These are phyloP conservation scores for Amphimedon queenslandica DNA, from an alignment of 37 sponge, comb jelly and placozoan species.

Conservation along the genomic window DNA sequence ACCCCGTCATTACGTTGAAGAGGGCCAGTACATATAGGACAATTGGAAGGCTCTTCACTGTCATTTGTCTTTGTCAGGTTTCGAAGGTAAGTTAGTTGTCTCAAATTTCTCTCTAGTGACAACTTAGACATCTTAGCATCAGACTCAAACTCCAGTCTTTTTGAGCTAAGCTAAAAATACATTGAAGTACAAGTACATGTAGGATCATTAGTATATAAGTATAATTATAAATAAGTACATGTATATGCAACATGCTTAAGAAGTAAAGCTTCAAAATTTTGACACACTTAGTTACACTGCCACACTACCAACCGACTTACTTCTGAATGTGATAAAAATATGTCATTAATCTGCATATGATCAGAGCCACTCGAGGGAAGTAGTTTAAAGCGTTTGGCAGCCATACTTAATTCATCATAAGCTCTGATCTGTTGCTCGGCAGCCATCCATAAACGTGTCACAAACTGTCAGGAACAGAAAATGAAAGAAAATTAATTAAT, in stretches of 20 bases:
- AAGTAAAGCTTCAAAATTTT: too few relatives aligned
- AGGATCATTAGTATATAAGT: too few relatives aligned
- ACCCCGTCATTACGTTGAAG: neutral
- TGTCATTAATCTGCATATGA: too few relatives aligned
- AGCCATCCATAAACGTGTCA: conserved; percentile 60
- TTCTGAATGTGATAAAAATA: too few relatives aligned
- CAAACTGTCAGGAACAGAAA: neutral
- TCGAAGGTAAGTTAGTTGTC: conserved; percentile 67
- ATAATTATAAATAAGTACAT: too few relatives aligned
- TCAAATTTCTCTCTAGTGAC: conserved; percentile 48
- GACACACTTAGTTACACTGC: too few relatives aligned
- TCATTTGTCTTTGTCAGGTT: conserved; percentile 47
- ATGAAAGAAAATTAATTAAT: neutral
- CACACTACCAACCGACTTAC: too few relatives aligned
- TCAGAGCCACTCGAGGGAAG: too few relatives aligned
- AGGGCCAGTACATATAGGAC: conserved; percentile 59
- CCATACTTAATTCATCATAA: conserved; percentile 65
- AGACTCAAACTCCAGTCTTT: neutral
- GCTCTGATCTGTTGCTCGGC: conserved; percentile 25
- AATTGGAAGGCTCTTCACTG: conserved; percentile 32
- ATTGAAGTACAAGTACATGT: too few relatives aligned
- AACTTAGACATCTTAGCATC: conserved; percentile 16
- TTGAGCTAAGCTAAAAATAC: conserved; percentile 17
- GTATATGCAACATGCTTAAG: too few relatives aligned
- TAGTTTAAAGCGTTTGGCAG: conserved; percentile 20